These are phyloP conservation scores for Cerceris rybyensis DNA, from an alignment of 2,888 invertebrate genomes.

Conservation along the genomic window DNA sequence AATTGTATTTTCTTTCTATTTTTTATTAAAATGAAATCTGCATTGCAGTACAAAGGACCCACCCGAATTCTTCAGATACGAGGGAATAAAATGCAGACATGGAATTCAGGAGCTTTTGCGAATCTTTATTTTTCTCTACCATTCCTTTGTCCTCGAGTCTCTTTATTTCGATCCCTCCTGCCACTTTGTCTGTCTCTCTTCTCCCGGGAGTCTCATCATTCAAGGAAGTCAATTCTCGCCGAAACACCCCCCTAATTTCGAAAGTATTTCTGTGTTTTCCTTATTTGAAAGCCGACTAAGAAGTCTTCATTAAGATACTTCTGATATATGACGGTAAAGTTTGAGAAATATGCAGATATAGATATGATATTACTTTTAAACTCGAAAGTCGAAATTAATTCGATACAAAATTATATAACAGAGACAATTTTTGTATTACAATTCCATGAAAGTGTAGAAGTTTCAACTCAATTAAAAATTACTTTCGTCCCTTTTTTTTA, in stretches of 20 bases:
- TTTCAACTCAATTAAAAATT: not conserved
- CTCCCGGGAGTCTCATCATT: slow-evolving; percentile 42
- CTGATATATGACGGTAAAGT: not conserved
- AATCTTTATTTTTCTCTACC: slow-evolving; percentile 44
- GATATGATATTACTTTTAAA: not conserved
- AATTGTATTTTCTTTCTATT: not conserved
- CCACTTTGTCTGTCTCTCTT: not conserved
- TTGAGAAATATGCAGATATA: not conserved
- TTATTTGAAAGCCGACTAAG: not conserved
- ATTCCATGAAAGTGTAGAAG: not conserved
- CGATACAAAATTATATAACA: no score
- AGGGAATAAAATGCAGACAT: slow-evolving; percentile 50
- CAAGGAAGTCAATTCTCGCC: slow-evolving; percentile 36
- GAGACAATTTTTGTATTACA: no score
- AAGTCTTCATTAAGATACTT: not conserved
- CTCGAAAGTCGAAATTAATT: not conserved
- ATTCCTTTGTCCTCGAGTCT: slow-evolving; percentile 26
- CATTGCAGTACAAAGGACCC: slow-evolving; percentile 5
- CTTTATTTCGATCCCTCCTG: slow-evolving; percentile 28
- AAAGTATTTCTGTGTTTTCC: not conserved
- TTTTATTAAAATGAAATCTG: not conserved
- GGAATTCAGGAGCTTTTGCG: slow-evolving; percentile 48
- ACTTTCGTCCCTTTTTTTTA: not conserved
- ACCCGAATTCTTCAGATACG: slow-evolving; percentile 23
- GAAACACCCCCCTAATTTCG: slow-evolving; percentile 13